Percentiles rank a stretch among this genome's conserved stretches.
Conservation (phyloP, 2,888 invertebrate species). For the Tenthredo amoena region DNA sequence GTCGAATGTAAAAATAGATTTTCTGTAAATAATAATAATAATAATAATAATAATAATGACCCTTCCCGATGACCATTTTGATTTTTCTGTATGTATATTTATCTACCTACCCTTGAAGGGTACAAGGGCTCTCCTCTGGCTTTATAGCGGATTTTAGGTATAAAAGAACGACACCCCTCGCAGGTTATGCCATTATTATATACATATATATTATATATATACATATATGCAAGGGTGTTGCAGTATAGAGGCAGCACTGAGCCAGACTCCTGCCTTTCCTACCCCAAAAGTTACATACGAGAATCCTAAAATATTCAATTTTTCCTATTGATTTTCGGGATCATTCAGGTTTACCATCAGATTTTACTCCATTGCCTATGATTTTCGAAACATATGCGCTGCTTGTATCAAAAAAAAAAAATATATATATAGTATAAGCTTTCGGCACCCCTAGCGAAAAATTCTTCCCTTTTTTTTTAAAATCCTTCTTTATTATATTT, state of each 20-base stretch:
- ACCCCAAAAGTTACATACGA: not conserved
- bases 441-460: not conserved
- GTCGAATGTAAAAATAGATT: not conserved
- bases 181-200: constrained; percentile 71
- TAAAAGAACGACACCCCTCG: constrained; percentile 66
- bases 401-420: too few relatives aligned
- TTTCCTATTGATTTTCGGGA: constrained; percentile 27
- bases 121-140: not conserved
- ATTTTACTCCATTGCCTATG: not conserved
- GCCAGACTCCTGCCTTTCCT: not conserved
- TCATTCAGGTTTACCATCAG: not conserved
- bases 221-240: constrained; percentile 73
- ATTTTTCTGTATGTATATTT: not conserved
- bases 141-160: constrained; percentile 27
- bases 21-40: not conserved
- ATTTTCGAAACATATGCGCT: not conserved
- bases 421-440: not conserved
- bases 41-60: not conserved
- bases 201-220: constrained; percentile 8
- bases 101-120: constrained; percentile 8
- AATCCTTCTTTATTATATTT: not conserved
- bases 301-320: constrained; percentile 27
- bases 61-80: constrained; percentile 25
- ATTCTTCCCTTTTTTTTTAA: not conserved
- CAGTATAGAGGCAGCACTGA: constrained; percentile 55